Base-by-base conservation (phyloP, 2,888 invertebrate genomes). In the Amiota communis region DNA sequence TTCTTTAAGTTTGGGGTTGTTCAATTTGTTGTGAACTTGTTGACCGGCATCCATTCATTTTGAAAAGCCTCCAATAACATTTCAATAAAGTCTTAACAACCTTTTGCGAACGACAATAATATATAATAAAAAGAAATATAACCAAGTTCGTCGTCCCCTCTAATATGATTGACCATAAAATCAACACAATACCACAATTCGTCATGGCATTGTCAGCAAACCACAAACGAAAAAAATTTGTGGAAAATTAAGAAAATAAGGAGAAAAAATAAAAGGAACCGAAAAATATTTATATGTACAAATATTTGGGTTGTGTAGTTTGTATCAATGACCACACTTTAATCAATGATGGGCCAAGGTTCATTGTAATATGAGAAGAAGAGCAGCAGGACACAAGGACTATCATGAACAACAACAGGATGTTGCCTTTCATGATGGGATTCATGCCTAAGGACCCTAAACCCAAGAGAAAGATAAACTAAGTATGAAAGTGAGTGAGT, bases 71-170 rank as follows among this genome's bases (percentile, higher is more conserved):
- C 72, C 77, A 78, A 78, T 78, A 73, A 76, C 82, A 83, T 82
- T 82, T 84, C 82, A 83, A 82, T 82, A 82, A 84, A 78, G 78
- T 75, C 69, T 64, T 36, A 47, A 15, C 47, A 72, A 53, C 64
- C 63, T 59, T n/a, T 20, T 6, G 36, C 2, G 8, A 6, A 36
- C 6, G 6, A 36, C 36, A 36, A 36, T 36, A 36, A 6, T 36
- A 36, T 36, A 36, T 36, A 36, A 36, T 36, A 36, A 51, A 49
- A 59, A 20, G 51, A 20, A 51, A 46, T 23, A 59, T 11, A n/a
- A 53, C 9, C 61, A 17, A 17, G 20, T 71, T 75, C 64, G 76
- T 65, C 49, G n/a, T n/a, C n/a, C 64, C 71, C 75, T 76, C 72
- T 76, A 71, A 70, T 71, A 67, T 74, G 76, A 65, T 74, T 74